Percentiles rank a stretch among this genome's conserved stretches.
Evolutionary conservation across 2,888 invertebrate genomes (phyloP).

Genomic region (Operophtera brumata): DNA sequence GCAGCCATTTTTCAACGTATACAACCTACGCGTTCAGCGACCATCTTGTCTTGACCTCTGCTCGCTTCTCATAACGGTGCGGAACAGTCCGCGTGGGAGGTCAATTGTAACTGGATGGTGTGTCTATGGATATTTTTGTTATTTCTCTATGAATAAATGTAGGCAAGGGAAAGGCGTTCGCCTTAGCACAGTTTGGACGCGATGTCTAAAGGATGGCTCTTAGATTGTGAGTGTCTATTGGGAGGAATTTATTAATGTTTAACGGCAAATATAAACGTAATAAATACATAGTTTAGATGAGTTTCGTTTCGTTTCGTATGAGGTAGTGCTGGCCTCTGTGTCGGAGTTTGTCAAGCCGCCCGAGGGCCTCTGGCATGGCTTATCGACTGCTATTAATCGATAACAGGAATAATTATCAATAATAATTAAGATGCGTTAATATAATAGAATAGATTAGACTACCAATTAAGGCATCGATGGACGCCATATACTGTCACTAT

Average conservation of each 20-base stretch:
- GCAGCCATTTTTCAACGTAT: conserved; percentile 76
- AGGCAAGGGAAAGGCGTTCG: conserved; percentile 77
- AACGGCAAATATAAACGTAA: too few species aligned
- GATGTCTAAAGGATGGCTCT: conserved; percentile 36
- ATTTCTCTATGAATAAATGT: conserved; percentile 80
- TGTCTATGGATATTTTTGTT: conserved; percentile 78
- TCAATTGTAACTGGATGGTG: conserved; percentile 50
- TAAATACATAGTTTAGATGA: too few species aligned
- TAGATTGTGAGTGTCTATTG: conserved; percentile 31
- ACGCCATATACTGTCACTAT: too few species aligned
- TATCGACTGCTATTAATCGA: too few species aligned
- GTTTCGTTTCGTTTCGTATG: too few species aligned
- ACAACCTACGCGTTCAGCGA: conserved; percentile 68
- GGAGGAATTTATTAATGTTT: conserved; percentile 26
- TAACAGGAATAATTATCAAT: too few species aligned
- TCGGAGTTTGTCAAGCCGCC: too few species aligned
- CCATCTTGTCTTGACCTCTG: conserved; percentile 51
- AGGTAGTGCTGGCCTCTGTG: too few species aligned
- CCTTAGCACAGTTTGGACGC: conserved; percentile 76
- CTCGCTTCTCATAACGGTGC: conserved; percentile 27
- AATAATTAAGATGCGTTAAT: too few species aligned
- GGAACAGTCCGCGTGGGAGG: conserved; percentile 22
- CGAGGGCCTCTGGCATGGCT: too few species aligned
- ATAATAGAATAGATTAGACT: too few species aligned
- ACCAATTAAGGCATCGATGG: too few species aligned